Percentiles rank a stretch among this genome's conserved stretches.
Evolutionary conservation across 2,888 invertebrate genomes (phyloP).

Genomic region (Nomada fucata): DNA sequence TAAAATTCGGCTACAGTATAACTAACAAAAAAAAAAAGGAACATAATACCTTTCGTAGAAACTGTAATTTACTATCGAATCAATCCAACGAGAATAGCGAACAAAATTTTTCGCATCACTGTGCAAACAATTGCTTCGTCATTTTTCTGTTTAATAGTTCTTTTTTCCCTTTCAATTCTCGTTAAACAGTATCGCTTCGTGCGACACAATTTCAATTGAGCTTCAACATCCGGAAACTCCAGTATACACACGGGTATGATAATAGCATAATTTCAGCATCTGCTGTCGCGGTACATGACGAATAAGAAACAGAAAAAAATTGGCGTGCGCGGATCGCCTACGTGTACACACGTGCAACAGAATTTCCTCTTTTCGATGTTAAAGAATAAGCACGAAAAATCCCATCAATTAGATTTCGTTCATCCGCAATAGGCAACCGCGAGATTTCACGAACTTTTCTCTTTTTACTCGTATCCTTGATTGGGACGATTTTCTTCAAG

Average conservation of each 20-base stretch:
- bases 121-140: neutral
- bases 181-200: neutral
- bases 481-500: neutral
- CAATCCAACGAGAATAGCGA: neutral
- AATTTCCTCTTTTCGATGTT: neutral
- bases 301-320: neutral
- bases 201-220: neutral
- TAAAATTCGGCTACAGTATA: neutral
- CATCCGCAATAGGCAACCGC: neutral
- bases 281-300: conserved; percentile 4
- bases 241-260: neutral
- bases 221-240: neutral
- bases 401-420: neutral
- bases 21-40: conserved; percentile 6
- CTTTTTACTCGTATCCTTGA: neutral
- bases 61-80: neutral
- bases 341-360: conserved; percentile 1
- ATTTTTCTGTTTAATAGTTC: too few species aligned
- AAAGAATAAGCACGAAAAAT: conserved; percentile 10
- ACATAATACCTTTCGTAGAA: conserved; percentile 5
- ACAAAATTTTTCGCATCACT: neutral
- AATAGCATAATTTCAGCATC: conserved; percentile 11
- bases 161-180: too few species aligned
- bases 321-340: neutral
- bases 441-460: neutral